These are phyloP conservation scores for Cremastobaeus sp. DNA, from an alignment of 2,888 invertebrate genomes.

Conservation along the genomic window DNA sequence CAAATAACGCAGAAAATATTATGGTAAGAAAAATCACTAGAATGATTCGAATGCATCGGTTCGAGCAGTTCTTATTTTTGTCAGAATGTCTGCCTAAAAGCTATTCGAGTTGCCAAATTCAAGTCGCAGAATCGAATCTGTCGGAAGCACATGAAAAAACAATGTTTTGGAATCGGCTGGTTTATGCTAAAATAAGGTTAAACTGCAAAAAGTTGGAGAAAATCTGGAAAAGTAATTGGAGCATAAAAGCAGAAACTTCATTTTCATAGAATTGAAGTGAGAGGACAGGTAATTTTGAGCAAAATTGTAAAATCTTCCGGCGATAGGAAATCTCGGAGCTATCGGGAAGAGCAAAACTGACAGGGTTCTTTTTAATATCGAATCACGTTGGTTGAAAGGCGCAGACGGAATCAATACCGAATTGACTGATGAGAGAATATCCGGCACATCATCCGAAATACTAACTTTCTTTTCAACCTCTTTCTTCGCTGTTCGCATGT, in stretches of 20 bases:
- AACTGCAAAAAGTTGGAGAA: too few relatives aligned
- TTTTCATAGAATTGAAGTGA: slow-evolving; percentile 23
- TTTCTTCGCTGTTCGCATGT: slow-evolving; percentile 46
- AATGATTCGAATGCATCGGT: too few relatives aligned
- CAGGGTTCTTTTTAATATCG: slow-evolving; percentile 56
- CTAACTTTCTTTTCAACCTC: slow-evolving; percentile 49
- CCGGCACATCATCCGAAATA: slow-evolving; percentile 57
- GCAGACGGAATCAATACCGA: slow-evolving; percentile 55
- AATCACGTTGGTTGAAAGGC: slow-evolving; percentile 48
- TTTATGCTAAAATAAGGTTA: too few relatives aligned
- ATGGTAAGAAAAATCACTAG: too few relatives aligned
- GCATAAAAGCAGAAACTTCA: slow-evolving; percentile 1
- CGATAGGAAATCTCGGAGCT: slow-evolving; percentile 34
- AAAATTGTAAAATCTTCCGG: slow-evolving; percentile 24
- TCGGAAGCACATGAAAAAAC: too few relatives aligned
- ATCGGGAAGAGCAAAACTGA: slow-evolving; percentile 39
- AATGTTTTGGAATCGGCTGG: too few relatives aligned
- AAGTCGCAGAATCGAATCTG: too few relatives aligned
- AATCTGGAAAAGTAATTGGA: background rate
- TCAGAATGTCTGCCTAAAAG: too few relatives aligned
- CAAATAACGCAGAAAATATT: too few relatives aligned
- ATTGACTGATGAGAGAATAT: slow-evolving; percentile 59
- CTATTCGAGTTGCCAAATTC: too few relatives aligned
- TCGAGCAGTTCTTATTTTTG: too few relatives aligned
- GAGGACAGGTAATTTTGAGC: background rate